Evolutionary conservation across 2,888 invertebrate species (phyloP).

Genomic region (Trissolcus japonicus): DNA sequence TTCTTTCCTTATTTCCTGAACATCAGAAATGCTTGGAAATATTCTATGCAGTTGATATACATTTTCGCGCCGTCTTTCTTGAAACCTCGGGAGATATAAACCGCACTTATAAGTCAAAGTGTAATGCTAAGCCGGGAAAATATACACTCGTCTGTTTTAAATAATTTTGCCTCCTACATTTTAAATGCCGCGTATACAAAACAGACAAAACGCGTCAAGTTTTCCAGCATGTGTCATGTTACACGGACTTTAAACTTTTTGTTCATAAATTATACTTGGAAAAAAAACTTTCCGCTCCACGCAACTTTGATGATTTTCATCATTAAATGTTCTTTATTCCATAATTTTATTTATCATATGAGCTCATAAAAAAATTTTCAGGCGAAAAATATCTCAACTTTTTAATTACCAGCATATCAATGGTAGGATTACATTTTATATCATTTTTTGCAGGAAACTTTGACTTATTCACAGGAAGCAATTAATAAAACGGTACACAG

Average conservation of each 20-base stretch:
- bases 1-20: neutral
- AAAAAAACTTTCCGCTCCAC: neutral
- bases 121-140: slow-evolving; percentile 40
- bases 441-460: neutral
- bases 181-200: slow-evolving; percentile 41
- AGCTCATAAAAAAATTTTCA: neutral
- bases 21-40: neutral
- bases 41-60: neutral
- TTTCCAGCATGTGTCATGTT: slow-evolving; percentile 10
- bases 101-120: slow-evolving; percentile 29
- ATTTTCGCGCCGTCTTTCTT: slow-evolving; percentile 27
- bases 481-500: slow-evolving; percentile 18
- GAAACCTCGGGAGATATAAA: slow-evolving; percentile 49
- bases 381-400: neutral
- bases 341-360: neutral
- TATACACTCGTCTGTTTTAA: slow-evolving; percentile 34
- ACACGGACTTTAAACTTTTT: slow-evolving; percentile 2
- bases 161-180: slow-evolving; percentile 42
- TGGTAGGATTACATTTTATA: too few relatives aligned
- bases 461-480: slow-evolving; percentile 16
- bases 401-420: too few relatives aligned
- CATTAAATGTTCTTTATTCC: neutral
- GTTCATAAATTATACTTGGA: neutral
- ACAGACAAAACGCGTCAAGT: slow-evolving; percentile 32
- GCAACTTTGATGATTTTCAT: slow-evolving; percentile 1